Conservation (phyloP, 2,797 vertebrate species). For the Ctenosaura bakeri region DNA sequence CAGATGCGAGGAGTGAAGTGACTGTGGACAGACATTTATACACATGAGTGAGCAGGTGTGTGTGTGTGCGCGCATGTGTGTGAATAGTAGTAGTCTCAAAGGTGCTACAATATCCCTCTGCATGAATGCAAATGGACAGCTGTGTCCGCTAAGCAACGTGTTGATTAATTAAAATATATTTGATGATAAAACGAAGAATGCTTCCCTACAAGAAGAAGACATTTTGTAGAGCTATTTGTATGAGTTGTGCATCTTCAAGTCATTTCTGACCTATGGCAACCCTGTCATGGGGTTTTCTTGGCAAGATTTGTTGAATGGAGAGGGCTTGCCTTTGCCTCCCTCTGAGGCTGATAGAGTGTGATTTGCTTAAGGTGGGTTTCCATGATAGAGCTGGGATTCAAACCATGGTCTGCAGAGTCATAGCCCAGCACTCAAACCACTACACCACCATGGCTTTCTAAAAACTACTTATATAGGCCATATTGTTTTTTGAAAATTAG, state of each 20-base stretch:
- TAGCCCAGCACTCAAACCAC: background rate
- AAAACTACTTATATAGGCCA: background rate
- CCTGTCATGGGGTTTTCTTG: too few relatives aligned
- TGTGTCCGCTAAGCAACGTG: background rate
- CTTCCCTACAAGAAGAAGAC: background rate
- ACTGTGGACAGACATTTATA: too few relatives aligned
- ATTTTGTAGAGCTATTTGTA: background rate
- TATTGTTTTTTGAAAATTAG: background rate
- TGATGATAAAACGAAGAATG: background rate
- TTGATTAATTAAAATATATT: background rate
- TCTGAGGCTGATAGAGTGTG: too few relatives aligned
- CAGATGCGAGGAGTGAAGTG: too few relatives aligned
- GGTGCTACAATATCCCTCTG: too few relatives aligned
- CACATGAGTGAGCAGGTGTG: background rate
- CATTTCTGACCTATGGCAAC: too few relatives aligned
- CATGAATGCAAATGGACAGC: background rate
- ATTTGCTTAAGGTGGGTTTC: too few relatives aligned
- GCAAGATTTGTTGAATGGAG: too few relatives aligned
- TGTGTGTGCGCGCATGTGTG: background rate
- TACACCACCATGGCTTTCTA: background rate
- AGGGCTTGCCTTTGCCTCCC: too few relatives aligned
- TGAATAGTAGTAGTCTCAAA: background rate
- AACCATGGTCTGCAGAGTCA: too few relatives aligned
- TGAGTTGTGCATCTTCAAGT: background rate
- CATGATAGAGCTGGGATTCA: too few relatives aligned